These are phyloP conservation scores for Ginglymostoma cirratum DNA, from an alignment of 2,113 vertebrate genomes.

Conservation along the genomic window DNA sequence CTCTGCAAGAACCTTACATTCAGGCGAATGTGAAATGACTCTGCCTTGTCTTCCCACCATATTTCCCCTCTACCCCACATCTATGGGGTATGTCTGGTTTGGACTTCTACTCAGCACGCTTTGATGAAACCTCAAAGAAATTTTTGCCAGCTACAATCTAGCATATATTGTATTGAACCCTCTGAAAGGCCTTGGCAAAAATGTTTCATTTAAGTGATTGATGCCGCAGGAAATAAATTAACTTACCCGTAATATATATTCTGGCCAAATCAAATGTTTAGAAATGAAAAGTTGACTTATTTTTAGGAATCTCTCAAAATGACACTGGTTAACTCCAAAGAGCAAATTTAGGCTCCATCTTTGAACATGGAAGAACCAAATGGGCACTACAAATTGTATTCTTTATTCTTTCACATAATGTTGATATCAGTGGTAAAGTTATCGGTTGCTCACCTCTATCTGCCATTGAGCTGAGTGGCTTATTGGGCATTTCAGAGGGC, in stretches of 20 bases:
- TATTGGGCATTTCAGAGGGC: no score
- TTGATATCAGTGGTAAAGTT: no score
- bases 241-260: not conserved
- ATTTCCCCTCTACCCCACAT: not conserved
- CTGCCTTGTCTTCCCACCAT: not conserved
- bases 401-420: no score
- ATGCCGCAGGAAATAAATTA: not conserved
- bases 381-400: not conserved
- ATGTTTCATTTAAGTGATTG: not conserved
- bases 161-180: not conserved
- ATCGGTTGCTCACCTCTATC: no score
- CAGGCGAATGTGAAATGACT: not conserved
- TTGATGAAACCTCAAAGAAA: not conserved
- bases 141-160: not conserved
- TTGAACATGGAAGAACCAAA: not conserved
- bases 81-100: not conserved
- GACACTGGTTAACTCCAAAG: not conserved
- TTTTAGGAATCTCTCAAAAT: not conserved
- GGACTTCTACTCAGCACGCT: not conserved
- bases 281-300: not conserved
- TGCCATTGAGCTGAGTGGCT: no score
- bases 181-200: not conserved
- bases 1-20: not conserved
- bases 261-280: not conserved
- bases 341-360: not conserved